phyloP scores from a whole-genome alignment of 2,888 invertebrate species.

The Sphaerophoria taeniata region DNA sequence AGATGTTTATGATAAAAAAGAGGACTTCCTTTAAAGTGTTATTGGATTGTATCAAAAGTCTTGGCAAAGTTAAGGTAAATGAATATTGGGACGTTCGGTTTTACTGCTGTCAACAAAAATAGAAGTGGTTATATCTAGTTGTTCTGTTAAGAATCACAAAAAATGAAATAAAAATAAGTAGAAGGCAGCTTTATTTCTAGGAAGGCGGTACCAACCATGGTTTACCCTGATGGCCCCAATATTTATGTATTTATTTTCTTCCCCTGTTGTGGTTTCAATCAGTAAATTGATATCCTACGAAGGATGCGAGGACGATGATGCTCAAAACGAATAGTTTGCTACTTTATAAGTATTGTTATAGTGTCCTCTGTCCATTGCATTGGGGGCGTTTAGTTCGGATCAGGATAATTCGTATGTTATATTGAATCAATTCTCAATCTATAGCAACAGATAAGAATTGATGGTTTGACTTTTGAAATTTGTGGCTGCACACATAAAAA shows the following conservation, averaged over 20 bases:
- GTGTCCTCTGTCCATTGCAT: conserved; percentile 45
- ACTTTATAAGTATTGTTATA: conserved; percentile 62
- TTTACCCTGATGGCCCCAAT: background rate
- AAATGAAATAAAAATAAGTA: no score
- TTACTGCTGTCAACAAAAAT: no score
- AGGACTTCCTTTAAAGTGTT: no score
- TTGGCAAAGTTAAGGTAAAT: no score
- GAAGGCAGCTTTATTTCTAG: background rate
- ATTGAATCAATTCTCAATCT: conserved; percentile 35
- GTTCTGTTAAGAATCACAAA: no score
- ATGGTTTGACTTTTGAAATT: conserved; percentile 66
- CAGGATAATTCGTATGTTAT: conserved; percentile 28
- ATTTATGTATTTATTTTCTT: conserved; percentile 14
- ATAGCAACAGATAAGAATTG: conserved; percentile 38
- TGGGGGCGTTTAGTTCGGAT: conserved; percentile 10
- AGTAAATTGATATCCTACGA: conserved; percentile 81
- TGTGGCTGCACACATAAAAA: conserved; percentile 59
- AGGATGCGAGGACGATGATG: conserved; percentile 56
- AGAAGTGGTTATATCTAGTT: no score
- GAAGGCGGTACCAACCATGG: conserved; percentile 4
- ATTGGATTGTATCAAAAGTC: no score
- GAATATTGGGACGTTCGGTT: no score
- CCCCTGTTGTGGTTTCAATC: conserved; percentile 78
- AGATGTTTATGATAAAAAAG: no score
- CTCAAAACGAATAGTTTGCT: conserved; percentile 63